Evolutionary conservation across 2,113 vertebrate species (phyloP), one percentile per base, ranked within the genome.

Genomic region (Melozone crissalis): DNA sequence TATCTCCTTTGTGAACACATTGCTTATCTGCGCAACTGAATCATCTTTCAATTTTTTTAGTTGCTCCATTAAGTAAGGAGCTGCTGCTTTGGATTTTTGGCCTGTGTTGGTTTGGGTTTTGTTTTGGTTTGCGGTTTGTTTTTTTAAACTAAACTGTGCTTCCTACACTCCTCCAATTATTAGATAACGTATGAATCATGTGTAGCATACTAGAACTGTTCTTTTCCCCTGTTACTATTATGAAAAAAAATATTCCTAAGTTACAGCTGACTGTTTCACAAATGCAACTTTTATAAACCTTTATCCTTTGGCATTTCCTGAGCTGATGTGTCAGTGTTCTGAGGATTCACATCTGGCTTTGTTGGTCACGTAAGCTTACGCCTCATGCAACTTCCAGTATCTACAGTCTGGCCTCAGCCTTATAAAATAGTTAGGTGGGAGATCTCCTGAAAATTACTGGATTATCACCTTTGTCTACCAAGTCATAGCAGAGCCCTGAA

Each of bases 241-340:
- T 13, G 10, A 69, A 94, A 93, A 91, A 44, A 90, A 77, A 46
- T n/a, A 57, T 22, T 81, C 49, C 69, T 15, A 91, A 67, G 37
- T 87, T 90, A 75, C 44, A 91, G 77, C 72, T 95, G 82, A 93
- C 75, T 73, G 81, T 93, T 97, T 95, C 88, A 86, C 65, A 96
- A 96, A 96, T 61, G 76, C 52, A 89, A 90, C 72, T 94, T 96
- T 88, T 96, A 86, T 96, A 94, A 96, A 96, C 57, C 93, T 96
- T 95, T 93, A 93, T 96, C 94, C 95, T 96, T 83, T 95, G 96
- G 94, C 85, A 97, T 96, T 97, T 97, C 95, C 94, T 95, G 95
- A 96, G 83, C 68, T 89, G 90, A 95, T 97, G 93, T 97, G 94
- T 96, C 94, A 97, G 92, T 78, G 96, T 94, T 97, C 92, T 97